Percentiles rank a stretch among this genome's conserved stretches.
These are phyloP conservation scores for Drosophila melanica DNA, from an alignment of 1,140 invertebrate species.

Conservation along the genomic window DNA sequence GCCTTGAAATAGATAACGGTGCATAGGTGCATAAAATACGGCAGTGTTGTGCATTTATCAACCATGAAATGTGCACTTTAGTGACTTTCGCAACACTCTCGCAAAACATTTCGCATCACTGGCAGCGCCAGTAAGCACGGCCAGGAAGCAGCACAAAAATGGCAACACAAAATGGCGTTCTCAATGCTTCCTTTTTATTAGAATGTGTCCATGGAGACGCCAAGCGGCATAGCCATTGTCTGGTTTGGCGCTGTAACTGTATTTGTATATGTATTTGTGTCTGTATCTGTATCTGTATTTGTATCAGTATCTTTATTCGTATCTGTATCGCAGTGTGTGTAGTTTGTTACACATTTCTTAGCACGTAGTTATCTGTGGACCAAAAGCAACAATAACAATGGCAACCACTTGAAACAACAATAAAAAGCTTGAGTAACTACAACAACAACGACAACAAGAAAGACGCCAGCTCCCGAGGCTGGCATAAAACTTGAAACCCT, in stretches of 20 bases:
- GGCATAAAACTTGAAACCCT: constrained; percentile 44
- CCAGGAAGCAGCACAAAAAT: constrained; percentile 49
- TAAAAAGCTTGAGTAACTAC: constrained; percentile 69
- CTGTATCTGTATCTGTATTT: constrained; percentile 27
- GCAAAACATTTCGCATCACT: constrained; percentile 56
- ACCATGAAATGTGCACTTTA: constrained; percentile 4
- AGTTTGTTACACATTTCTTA: constrained; percentile 75
- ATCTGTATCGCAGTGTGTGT: constrained; percentile 38
- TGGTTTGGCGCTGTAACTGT: constrained; percentile 14
- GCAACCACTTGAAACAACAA: constrained; percentile 67
- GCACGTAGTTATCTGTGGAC: constrained; percentile 74
- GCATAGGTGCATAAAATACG: not conserved
- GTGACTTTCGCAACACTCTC: constrained; percentile 20
- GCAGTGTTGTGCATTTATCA: not conserved
- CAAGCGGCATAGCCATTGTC: constrained; percentile 70
- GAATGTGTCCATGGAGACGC: constrained; percentile 77
- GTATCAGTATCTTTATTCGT: constrained; percentile 28
- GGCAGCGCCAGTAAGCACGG: not conserved
- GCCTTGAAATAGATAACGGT: not conserved
- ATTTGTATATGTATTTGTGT: constrained; percentile 37
- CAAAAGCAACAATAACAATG: constrained; percentile 37
- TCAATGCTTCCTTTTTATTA: constrained; percentile 74
- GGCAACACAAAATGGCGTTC: constrained; percentile 66
- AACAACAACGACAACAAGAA: constrained; percentile 29
- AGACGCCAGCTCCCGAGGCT: constrained; percentile 33